A percentile compares a stretch with the other conserved stretches of the same genome.
Evolutionary conservation across 2,797 vertebrate genomes (phyloP).

Genomic region (Lateolabrax maculatus): DNA sequence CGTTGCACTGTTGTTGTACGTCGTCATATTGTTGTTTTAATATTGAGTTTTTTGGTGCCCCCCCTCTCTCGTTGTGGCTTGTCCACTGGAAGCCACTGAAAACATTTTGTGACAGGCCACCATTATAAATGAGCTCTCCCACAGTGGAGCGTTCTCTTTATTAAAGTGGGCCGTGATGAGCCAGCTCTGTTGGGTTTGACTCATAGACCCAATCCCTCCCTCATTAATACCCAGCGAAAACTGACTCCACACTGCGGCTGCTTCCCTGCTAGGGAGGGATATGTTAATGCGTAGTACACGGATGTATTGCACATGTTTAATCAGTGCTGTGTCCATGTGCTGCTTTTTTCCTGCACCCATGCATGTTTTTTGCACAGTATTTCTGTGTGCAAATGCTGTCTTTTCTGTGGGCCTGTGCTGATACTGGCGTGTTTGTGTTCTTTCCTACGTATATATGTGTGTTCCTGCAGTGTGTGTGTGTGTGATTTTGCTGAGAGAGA

Average conservation of each 20-base stretch:
- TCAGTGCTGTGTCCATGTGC: background rate
- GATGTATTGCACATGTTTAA: conserved; percentile 17
- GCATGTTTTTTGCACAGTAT: background rate
- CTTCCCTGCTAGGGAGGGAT: background rate
- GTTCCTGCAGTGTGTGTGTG: conserved; percentile 1
- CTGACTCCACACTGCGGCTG: conserved; percentile 26
- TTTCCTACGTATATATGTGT: background rate
- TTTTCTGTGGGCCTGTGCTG: background rate
- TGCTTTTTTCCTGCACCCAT: background rate
- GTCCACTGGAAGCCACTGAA: conserved; percentile 9
- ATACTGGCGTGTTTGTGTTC: background rate
- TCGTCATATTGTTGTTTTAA: background rate
- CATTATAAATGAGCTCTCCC: conserved; percentile 41
- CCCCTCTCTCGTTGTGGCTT: background rate
- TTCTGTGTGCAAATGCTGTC: background rate
- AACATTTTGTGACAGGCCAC: conserved; percentile 13
- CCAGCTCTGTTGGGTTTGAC: conserved; percentile 49
- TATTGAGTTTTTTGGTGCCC: background rate
- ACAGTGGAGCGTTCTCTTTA: conserved; percentile 25
- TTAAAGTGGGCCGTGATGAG: conserved; percentile 47
- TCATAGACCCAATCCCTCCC: conserved; percentile 31
- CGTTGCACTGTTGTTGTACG: fast-evolving
- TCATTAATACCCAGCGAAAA: conserved; percentile 53
- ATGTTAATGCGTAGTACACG: conserved; percentile 22
- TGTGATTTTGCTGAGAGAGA: conserved; percentile 47